Evolutionary conservation across 2,797 vertebrate genomes (phyloP).

Genomic region (Pogonophryne albipinna): DNA sequence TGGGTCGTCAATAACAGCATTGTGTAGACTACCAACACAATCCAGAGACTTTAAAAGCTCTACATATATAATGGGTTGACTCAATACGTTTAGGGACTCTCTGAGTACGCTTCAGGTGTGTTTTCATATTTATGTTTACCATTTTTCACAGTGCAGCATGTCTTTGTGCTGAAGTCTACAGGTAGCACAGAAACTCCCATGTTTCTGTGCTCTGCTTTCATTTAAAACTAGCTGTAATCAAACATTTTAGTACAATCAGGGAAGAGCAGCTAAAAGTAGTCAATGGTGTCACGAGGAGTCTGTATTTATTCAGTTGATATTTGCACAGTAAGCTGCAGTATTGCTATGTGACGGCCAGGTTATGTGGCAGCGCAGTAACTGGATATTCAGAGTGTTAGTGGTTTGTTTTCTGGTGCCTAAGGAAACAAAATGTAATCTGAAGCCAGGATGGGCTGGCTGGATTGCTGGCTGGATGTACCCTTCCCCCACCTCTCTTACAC

Average conservation of each 20-base stretch:
- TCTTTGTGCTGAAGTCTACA: not conserved
- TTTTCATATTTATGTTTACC: not conserved
- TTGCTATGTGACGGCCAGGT: slow-evolving; percentile 36
- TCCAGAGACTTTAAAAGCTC: not conserved
- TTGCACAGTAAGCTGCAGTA: slow-evolving; percentile 19
- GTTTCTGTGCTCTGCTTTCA: not conserved
- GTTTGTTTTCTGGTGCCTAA: slow-evolving; percentile 85
- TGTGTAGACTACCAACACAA: slow-evolving; percentile 43
- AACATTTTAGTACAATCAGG: not conserved
- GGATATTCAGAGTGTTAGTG: slow-evolving; percentile 66
- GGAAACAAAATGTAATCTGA: slow-evolving; percentile 87
- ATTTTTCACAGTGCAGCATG: slow-evolving; percentile 1
- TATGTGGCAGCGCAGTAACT: slow-evolving; percentile 57
- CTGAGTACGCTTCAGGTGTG: slow-evolving; percentile 1
- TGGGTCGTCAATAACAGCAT: slow-evolving; percentile 41
- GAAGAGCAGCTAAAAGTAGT: not conserved
- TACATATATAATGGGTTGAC: not conserved
- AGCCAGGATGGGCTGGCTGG: slow-evolving; percentile 75
- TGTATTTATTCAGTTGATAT: slow-evolving; percentile 32
- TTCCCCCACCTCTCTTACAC: slow-evolving; percentile 56
- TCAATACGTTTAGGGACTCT: not conserved
- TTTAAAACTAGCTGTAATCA: not conserved
- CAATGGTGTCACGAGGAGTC: not conserved
- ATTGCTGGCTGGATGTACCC: slow-evolving; percentile 66
- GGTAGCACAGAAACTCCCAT: not conserved